Base-by-base conservation (phyloP, 2,888 invertebrate species). In the Agrochola macilenta region DNA sequence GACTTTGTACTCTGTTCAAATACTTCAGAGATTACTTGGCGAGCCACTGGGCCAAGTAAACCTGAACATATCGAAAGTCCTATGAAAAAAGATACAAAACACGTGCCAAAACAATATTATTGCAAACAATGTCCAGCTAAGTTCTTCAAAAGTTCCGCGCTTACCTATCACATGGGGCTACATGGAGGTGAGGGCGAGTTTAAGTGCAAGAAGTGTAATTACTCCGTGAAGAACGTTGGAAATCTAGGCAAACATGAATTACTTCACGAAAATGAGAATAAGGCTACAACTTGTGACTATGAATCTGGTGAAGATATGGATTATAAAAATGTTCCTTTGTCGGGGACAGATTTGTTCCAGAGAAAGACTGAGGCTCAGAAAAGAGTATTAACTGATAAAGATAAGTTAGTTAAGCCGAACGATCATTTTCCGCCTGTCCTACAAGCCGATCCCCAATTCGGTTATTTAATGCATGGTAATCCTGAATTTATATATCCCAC, bases 401-500 rank as follows among this genome's bases (percentile, higher is more conserved):
- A 97, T 87, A 96, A 96, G 86, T 91, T 97, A 82, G 95, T 96
- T 17, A 96, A 95, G 86, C 97, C 97, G 11, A 97, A 96, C 81
- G 97, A 97, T 84, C 97, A 97, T 89, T 97, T 97, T 86, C 96
- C 96, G 39, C 96, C 97, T 20, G 94, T 97, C 0, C 93, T 97
- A 63, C 96, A 97, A 83, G 97, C 97, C 7, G 98, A 98, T 91
- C 97, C 97, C 9, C 98, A 98, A 89, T 98, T 98, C 87, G 97
- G 97, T 8, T 97, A 97, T 79, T 93, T 97, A 57, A 98, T 98
- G 97, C 97, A 98, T 82, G 98, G 98, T 8, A 98, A 98, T 93
- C 98, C 98, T 0, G 97, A 98, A 86, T 98, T 98, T 89, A 97
- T 98, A 73, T 98, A 98, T 90, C 98, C 98, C 1, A 98, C 98